A percentile compares a stretch with the other conserved stretches of the same genome.
phyloP scores from a whole-genome alignment of 2,797 vertebrate species.

The Macropus fuliginosus region DNA sequence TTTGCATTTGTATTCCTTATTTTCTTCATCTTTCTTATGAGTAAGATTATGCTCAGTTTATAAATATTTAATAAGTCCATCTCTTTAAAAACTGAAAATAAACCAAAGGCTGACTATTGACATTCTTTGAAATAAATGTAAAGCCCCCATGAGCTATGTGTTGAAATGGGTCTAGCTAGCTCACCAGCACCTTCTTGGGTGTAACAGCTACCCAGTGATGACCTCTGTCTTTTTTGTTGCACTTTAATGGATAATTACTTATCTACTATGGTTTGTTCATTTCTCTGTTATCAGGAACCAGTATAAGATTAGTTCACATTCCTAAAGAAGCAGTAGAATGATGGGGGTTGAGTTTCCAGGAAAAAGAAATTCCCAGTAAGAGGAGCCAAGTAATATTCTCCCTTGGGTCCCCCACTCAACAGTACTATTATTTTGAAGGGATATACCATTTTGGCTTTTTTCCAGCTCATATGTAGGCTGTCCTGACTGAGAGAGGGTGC shows the following conservation, averaged over 20 bases:
- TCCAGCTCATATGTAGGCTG: background rate
- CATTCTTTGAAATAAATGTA: background rate
- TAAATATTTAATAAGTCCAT: slow-evolving; percentile 12
- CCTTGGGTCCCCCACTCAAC: background rate
- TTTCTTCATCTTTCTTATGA: slow-evolving; percentile 27
- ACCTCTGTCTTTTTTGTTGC: background rate
- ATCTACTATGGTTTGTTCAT: background rate
- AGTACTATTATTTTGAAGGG: background rate
- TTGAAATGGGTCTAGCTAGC: background rate
- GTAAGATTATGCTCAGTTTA: background rate
- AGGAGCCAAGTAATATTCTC: background rate
- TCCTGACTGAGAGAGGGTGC: background rate
- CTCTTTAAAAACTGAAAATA: slow-evolving; percentile 7
- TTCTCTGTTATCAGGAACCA: background rate
- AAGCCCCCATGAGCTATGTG: background rate
- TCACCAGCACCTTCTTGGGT: background rate
- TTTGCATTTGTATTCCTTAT: slow-evolving; percentile 21
- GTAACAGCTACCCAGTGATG: background rate
- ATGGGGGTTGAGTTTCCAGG: background rate
- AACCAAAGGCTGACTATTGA: background rate
- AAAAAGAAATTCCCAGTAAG: background rate
- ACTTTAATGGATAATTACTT: slow-evolving; percentile 2
- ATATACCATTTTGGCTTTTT: background rate
- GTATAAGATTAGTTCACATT: background rate
- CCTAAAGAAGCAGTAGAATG: background rate